Conservation (phyloP, 2,888 invertebrate genomes). For the Timema cristinae region DNA sequence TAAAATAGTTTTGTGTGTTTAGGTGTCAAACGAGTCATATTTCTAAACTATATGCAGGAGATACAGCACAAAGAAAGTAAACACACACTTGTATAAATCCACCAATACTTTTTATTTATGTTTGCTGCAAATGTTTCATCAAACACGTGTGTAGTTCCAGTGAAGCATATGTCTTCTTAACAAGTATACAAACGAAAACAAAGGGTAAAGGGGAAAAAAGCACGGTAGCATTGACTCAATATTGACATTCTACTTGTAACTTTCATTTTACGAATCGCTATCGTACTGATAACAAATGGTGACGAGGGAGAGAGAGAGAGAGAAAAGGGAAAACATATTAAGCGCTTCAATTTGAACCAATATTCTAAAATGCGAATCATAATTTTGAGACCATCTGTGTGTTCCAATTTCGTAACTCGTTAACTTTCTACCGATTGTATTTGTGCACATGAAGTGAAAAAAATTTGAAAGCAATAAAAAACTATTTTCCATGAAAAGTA, state of each 20-base stretch:
- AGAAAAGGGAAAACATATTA: slow-evolving; percentile 6
- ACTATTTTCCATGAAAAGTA: no score
- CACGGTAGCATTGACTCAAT: slow-evolving; percentile 8
- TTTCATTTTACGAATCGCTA: slow-evolving; percentile 17
- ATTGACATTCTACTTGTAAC: slow-evolving; percentile 14
- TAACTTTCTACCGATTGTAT: no score
- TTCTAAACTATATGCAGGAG: neutral
- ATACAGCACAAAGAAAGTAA: no score
- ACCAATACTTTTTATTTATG: no score
- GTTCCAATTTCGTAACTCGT: no score
- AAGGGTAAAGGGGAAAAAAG: neutral
- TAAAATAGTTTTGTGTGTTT: slow-evolving; percentile 8
- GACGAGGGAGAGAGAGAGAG: neutral
- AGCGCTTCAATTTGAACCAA: neutral
- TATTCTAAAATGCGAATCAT: no score
- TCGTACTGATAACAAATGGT: slow-evolving; percentile 12
- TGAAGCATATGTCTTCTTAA: neutral
- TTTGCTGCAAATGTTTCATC: no score
- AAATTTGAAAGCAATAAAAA: no score
- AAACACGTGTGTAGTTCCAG: no score
- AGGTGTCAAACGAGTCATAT: slow-evolving; percentile 1
- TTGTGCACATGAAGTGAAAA: no score
- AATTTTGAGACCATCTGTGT: no score
- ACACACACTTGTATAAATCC: no score
- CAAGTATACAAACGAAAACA: slow-evolving; percentile 14